These are phyloP conservation scores for Gambusia yucatana DNA, from an alignment of 2,797 vertebrate species.

Conservation along the genomic window DNA sequence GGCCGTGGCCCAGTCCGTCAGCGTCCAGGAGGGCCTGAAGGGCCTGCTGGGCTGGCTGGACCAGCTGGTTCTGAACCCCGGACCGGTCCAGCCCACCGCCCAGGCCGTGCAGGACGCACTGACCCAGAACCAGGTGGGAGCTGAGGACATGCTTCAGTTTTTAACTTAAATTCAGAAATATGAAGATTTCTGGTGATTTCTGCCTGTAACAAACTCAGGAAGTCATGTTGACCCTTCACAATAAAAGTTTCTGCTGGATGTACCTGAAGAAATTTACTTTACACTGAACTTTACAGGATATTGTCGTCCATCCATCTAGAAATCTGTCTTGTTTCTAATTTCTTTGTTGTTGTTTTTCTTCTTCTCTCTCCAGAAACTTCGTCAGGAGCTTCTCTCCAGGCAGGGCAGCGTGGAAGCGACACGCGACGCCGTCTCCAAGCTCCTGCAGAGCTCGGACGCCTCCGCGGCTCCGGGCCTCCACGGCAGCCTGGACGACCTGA, in stretches of 20 bases:
- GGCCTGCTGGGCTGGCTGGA: slow-evolving; percentile 88
- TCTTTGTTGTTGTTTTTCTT: neutral
- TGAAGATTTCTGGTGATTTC: neutral
- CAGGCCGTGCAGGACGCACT: slow-evolving; percentile 89
- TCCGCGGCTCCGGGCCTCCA: slow-evolving; percentile 85
- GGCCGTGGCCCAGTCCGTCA: slow-evolving; percentile 93
- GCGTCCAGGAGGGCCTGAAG: slow-evolving; percentile 93
- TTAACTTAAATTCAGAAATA: neutral
- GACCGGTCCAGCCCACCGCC: slow-evolving; percentile 79
- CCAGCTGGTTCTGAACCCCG: slow-evolving; percentile 82
- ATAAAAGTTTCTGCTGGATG: neutral
- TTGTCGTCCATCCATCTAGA: neutral
- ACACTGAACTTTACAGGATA: neutral
- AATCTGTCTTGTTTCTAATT: neutral
- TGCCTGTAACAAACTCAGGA: neutral
- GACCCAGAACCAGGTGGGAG: slow-evolving; percentile 87
- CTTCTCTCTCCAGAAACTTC: slow-evolving; percentile 86
- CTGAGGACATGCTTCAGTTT: neutral
- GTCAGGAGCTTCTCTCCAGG: slow-evolving; percentile 92
- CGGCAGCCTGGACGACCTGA: slow-evolving; percentile 83
- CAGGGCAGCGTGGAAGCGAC: slow-evolving; percentile 94
- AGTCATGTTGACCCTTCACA: neutral
- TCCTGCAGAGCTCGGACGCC: slow-evolving; percentile 87
- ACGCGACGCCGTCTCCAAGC: slow-evolving; percentile 87
- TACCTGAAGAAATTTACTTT: neutral